A percentile compares a stretch with the other conserved stretches of the same genome.
These are phyloP conservation scores for Suncus etruscus DNA, from an alignment of 2,113 vertebrate genomes.

Conservation along the genomic window DNA sequence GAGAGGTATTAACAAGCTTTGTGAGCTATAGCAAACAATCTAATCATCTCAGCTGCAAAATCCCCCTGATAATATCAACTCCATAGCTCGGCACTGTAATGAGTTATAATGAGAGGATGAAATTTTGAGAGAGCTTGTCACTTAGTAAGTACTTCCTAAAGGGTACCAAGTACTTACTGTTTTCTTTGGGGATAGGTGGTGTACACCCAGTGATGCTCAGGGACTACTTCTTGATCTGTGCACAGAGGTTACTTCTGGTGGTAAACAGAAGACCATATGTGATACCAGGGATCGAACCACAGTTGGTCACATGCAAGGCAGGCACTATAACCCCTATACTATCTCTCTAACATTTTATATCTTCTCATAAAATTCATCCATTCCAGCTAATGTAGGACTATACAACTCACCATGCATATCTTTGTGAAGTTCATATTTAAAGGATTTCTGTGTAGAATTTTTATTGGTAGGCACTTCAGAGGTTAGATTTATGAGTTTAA, in stretches of 20 bases:
- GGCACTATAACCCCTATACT: no score
- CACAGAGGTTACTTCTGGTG: no score
- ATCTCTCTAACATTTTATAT: no score
- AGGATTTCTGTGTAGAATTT: background rate
- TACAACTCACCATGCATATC: background rate
- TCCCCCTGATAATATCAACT: background rate
- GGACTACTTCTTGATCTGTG: no score
- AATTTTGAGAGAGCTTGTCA: background rate
- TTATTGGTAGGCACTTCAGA: constrained; percentile 28
- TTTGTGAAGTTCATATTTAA: background rate
- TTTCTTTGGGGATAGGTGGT: background rate
- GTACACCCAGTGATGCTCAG: no score
- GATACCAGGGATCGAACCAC: no score
- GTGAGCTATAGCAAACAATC: background rate
- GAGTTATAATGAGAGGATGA: constrained; percentile 7
- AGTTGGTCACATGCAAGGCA: no score
- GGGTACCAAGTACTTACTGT: background rate
- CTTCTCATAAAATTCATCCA: constrained; percentile 7
- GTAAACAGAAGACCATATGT: no score
- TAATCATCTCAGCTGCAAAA: background rate
- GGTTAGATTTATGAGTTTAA: constrained; percentile 61
- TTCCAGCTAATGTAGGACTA: background rate
- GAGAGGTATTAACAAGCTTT: background rate
- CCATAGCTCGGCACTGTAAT: constrained; percentile 5
- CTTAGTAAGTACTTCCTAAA: background rate